Conservation (phyloP, 1,140 invertebrate species). For the Pachyrhynchus sulphureomaculatus region DNA sequence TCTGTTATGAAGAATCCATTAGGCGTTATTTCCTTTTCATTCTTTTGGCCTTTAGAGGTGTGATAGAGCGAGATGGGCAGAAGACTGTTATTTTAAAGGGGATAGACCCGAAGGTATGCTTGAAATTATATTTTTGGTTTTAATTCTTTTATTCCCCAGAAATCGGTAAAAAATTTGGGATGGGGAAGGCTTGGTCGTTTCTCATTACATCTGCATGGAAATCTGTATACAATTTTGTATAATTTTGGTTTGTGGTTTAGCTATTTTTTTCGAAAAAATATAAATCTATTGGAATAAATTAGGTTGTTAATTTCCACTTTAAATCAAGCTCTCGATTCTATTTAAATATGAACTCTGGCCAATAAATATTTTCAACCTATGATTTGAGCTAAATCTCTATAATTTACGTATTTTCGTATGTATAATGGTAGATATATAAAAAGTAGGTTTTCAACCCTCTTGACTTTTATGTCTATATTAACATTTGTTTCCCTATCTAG, state of each 20-base stretch:
- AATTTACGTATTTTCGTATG: too few relatives aligned
- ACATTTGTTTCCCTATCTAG: too few relatives aligned
- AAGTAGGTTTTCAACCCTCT: too few relatives aligned
- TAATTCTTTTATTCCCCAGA: slow-evolving; percentile 13
- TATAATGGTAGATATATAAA: too few relatives aligned
- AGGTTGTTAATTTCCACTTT: too few relatives aligned
- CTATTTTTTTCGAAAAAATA: not conserved
- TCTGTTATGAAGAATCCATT: slow-evolving; percentile 30
- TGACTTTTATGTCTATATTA: too few relatives aligned
- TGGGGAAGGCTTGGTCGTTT: not conserved
- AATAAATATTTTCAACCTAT: too few relatives aligned
- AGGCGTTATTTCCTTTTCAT: slow-evolving; percentile 34
- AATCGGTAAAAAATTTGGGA: not conserved
- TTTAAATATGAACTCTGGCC: too few relatives aligned
- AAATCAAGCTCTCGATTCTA: too few relatives aligned
- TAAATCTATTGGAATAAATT: too few relatives aligned
- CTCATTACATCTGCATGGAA: not conserved
- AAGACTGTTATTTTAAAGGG: slow-evolving; percentile 44
- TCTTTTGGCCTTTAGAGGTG: slow-evolving; percentile 14
- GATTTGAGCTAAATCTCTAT: too few relatives aligned
- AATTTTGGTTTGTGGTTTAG: not conserved
- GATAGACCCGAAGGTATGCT: slow-evolving; percentile 31
- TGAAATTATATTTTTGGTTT: slow-evolving; percentile 31
- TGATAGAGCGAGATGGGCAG: slow-evolving; percentile 32
- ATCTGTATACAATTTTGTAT: not conserved